Evolutionary conservation across 2,797 vertebrate genomes (phyloP).

Genomic region (Gallirallus australis): DNA sequence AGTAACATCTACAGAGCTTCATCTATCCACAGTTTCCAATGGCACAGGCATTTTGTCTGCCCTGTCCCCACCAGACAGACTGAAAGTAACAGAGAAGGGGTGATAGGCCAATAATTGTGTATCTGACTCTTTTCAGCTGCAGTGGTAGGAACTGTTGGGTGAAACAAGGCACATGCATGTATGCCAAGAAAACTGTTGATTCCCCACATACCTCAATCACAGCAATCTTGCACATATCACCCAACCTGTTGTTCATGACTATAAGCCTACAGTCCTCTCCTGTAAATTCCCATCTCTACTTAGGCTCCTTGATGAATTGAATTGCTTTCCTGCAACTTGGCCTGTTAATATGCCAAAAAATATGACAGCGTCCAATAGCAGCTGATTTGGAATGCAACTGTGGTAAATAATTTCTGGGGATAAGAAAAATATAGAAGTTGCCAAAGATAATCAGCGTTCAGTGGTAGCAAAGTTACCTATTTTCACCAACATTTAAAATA

Average conservation of each 20-base stretch:
- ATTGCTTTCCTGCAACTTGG: background rate
- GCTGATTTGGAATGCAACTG: background rate
- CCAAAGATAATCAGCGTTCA: background rate
- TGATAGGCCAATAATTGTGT: background rate
- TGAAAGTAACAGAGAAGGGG: background rate
- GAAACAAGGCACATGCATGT: fast-evolving
- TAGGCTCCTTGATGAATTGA: background rate
- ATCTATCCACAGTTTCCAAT: background rate
- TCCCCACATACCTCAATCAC: background rate
- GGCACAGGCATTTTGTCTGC: background rate
- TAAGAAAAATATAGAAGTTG: background rate
- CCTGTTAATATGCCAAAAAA: background rate
- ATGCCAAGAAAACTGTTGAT: background rate
- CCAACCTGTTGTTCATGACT: background rate
- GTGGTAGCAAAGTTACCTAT: background rate
- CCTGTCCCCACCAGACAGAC: background rate
- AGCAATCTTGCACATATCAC: background rate
- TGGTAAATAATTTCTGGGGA: background rate
- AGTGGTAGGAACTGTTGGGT: fast-evolving
- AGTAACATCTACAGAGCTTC: background rate
- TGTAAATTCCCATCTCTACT: background rate
- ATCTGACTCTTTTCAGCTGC: background rate
- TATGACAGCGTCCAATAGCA: background rate
- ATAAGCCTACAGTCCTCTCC: background rate
- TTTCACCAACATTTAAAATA: background rate